phyloP scores from a whole-genome alignment of 2,113 vertebrate species.

The Spea multiplicata region DNA sequence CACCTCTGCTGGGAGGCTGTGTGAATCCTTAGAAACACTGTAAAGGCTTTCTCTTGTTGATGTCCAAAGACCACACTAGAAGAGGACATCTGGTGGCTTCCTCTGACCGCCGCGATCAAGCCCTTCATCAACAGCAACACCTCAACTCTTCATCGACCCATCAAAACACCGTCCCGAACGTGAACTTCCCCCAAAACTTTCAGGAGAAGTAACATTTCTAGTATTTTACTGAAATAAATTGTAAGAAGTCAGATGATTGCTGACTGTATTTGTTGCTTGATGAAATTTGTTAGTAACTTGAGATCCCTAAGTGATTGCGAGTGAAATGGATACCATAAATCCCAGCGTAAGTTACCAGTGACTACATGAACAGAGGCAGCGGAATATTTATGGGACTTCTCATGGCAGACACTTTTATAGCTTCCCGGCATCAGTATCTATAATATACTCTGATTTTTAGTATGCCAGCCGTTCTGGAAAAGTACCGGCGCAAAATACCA shows the following conservation, averaged over 20 bases:
- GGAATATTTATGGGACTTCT: conserved; percentile 15
- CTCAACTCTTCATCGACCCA: background rate
- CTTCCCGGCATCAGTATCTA: background rate
- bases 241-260: conserved; percentile 14
- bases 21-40: too few relatives aligned
- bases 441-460: background rate
- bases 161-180: background rate
- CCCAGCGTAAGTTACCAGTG: conserved; percentile 18
- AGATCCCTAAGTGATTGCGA: conserved; percentile 39
- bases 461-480: background rate
- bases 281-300: conserved; percentile 28
- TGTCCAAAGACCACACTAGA: too few relatives aligned
- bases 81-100: too few relatives aligned
- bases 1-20: too few relatives aligned
- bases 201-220: conserved; percentile 8
- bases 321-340: conserved; percentile 33
- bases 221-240: conserved; percentile 1
- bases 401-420: conserved; percentile 12
- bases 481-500: background rate
- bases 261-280: background rate
- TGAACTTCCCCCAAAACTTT: background rate
- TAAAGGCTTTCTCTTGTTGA: too few relatives aligned
- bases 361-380: conserved; percentile 4
- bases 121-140: background rate
- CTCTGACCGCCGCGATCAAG: background rate